Base-by-base conservation (phyloP, 1,140 invertebrate genomes). In the Spodoptera litura region DNA sequence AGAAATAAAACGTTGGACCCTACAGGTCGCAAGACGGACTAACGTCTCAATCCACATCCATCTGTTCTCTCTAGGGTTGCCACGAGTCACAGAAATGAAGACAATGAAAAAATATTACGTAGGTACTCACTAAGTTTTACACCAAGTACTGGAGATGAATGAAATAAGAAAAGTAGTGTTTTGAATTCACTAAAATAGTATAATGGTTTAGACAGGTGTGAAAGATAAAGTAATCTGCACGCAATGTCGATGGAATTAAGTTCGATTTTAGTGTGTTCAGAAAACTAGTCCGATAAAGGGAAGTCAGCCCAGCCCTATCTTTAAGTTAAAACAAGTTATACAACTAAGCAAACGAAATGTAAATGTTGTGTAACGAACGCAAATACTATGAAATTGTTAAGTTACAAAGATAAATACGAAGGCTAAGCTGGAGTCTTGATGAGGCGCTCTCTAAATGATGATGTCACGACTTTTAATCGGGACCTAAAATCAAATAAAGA, bases 321-420 rank as follows among this genome's bases (percentile, higher is more conserved):
- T 73, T 56, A 70, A 78, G 71, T 59, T 59, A 74, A 85, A 76
- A 85, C 80, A 79, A 81, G 81, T 85, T 85, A 80, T 83, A 66
- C 72, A 35, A 56, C 72, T 81, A 81, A 78, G 74, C 62, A 83
- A 84, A 87, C 78, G 81, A 84, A 81, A 87, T 88, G 85, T 85
- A 87, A 84, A 85, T 85, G 80, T 82, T 77, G 75, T 84, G 78
- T 84, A 88, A 88, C 83, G 86, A 90, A 86, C 73, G 82, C 84
- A 89, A 88, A 88, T 83, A 88, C 76, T 74, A 89, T 87, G 84
- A 88, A 88, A 87, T 90, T 89, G 83, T 86, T 85, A 89, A 85
- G 82, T 81, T 85, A 87, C 85, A 83, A 88, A 88, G 85, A 86
- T 87, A 87, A 86, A 87, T 84, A 90, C 83, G 87, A 89, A 87